These are phyloP conservation scores for Tinea trinotella DNA, from an alignment of 2,888 invertebrate species.

Conservation along the genomic window DNA sequence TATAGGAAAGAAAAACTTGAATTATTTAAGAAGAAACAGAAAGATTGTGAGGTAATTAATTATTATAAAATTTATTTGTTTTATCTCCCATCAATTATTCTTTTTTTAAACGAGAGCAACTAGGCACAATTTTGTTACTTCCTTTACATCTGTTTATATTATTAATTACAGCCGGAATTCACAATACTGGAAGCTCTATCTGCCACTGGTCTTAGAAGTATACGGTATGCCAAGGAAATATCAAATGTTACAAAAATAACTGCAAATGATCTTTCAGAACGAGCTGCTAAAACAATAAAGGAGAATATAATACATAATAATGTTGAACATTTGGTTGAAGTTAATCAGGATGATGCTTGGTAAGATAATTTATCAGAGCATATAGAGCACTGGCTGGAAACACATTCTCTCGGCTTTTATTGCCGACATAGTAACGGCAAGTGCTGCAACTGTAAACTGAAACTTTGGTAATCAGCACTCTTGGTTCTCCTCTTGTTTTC, in stretches of 20 bases:
- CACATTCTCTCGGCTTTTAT: no score
- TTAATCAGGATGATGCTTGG: constrained; percentile 92
- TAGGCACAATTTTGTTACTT: background rate
- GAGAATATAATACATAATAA: constrained; percentile 83
- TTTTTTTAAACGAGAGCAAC: background rate
- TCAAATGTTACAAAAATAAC: constrained; percentile 83
- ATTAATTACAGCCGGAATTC: constrained; percentile 63
- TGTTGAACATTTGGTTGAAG: constrained; percentile 80
- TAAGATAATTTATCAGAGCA: no score
- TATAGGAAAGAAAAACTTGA: constrained; percentile 41
- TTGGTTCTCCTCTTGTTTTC: no score
- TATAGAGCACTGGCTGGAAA: no score
- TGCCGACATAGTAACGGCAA: no score
- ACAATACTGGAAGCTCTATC: constrained; percentile 93
- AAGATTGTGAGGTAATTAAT: background rate
- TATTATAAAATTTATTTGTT: background rate
- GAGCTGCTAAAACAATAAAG: constrained; percentile 89
- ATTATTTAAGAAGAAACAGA: constrained; percentile 30
- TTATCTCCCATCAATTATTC: background rate
- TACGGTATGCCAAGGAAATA: constrained; percentile 96
- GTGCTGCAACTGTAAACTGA: no score
- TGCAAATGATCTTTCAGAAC: constrained; percentile 91
- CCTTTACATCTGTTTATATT: no score
- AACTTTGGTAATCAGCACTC: no score
- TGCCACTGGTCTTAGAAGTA: constrained; percentile 95